A percentile compares a stretch with the other conserved stretches of the same genome.
phyloP scores from a whole-genome alignment of 2,888 invertebrate species.

The Tetropium fuscum region DNA sequence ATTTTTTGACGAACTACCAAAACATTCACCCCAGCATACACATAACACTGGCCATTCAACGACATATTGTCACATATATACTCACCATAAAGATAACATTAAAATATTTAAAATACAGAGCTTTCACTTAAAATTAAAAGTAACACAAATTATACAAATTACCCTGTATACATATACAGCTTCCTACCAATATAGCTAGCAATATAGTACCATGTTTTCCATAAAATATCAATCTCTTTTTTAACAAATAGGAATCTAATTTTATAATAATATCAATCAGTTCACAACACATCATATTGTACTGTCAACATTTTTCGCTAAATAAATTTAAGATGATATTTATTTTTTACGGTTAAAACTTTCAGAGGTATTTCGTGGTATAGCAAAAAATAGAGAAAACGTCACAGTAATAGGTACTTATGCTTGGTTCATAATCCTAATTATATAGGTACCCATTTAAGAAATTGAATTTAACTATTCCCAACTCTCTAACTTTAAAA shows the following conservation, averaged over 20 bases:
- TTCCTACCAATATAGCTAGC: constrained; percentile 41
- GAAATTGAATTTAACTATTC: too few species aligned
- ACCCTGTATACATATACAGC: constrained; percentile 48
- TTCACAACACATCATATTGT: neutral
- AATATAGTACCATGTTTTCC: constrained; percentile 42
- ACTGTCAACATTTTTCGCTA: neutral
- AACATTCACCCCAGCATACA: constrained; percentile 30
- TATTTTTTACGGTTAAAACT: too few species aligned
- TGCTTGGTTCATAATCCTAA: too few species aligned
- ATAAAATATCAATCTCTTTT: constrained; percentile 26
- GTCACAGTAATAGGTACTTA: too few species aligned
- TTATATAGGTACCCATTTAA: too few species aligned
- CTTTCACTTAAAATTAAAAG: constrained; percentile 33
- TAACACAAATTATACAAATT: constrained; percentile 35
- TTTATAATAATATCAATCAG: neutral
- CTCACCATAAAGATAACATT: constrained; percentile 39
- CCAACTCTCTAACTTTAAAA: too few species aligned
- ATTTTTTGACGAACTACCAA: constrained; percentile 28
- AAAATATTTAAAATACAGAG: constrained; percentile 50
- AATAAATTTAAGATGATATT: too few species aligned
- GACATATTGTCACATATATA: constrained; percentile 4
- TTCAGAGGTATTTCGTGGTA: too few species aligned
- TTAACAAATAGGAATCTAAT: constrained; percentile 2
- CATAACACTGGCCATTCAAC: constrained; percentile 3
- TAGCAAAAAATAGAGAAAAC: too few species aligned